phyloP scores from a whole-genome alignment of 2,797 vertebrate species.

The Gobionotothen gibberifrons region DNA sequence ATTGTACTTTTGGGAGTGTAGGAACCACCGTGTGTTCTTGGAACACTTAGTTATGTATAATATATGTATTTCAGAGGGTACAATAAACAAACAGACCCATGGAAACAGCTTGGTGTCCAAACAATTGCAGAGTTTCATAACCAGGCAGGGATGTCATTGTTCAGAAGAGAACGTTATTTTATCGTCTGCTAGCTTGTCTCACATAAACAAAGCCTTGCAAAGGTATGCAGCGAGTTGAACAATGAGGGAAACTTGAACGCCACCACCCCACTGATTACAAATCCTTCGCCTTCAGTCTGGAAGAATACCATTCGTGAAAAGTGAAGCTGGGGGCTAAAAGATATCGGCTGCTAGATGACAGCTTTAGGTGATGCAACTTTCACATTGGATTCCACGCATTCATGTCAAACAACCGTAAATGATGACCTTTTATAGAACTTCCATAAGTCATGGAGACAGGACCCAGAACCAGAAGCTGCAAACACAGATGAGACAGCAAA shows the following conservation, averaged over 20 bases:
- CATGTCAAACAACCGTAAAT: background rate
- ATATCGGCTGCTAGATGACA: constrained; percentile 32
- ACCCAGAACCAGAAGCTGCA: background rate
- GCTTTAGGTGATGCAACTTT: constrained; percentile 24
- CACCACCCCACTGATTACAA: background rate
- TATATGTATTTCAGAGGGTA: background rate
- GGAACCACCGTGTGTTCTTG: no score
- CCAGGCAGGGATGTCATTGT: constrained; percentile 5
- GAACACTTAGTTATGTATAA: background rate
- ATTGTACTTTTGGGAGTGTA: no score
- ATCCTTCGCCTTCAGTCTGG: background rate
- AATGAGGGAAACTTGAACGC: background rate
- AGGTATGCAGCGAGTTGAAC: background rate
- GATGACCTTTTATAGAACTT: background rate
- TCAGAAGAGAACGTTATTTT: background rate
- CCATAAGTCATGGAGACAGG: background rate
- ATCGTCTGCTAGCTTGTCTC: background rate
- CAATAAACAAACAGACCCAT: background rate
- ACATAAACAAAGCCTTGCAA: background rate
- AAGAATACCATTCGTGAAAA: background rate
- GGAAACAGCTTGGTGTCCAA: background rate
- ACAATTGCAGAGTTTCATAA: background rate
- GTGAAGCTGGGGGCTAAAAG: background rate
- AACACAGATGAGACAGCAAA: background rate
- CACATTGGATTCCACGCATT: background rate